These are phyloP conservation scores for Eretmochelys imbricata DNA, from an alignment of 2,113 vertebrate genomes.

Conservation along the genomic window DNA sequence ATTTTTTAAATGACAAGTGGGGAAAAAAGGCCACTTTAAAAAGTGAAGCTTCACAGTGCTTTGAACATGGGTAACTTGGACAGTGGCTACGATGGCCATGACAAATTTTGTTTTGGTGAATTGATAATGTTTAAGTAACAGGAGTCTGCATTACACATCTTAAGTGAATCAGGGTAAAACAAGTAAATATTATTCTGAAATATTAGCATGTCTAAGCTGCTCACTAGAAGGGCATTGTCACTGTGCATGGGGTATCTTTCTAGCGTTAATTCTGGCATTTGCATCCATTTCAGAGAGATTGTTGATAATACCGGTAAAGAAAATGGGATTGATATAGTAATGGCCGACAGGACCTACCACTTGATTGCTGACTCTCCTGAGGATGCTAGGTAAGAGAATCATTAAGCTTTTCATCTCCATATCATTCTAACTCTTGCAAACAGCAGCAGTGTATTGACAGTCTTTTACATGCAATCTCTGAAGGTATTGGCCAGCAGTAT, in stretches of 20 bases:
- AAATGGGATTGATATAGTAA: constrained; percentile 93
- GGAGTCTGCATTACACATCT: background rate
- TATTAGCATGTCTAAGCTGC: background rate
- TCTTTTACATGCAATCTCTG: background rate
- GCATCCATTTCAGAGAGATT: constrained; percentile 85
- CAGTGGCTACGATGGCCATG: background rate
- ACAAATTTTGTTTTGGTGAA: background rate
- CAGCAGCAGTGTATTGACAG: fast-evolving
- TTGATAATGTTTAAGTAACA: background rate
- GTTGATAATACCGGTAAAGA: constrained; percentile 94
- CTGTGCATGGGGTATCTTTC: background rate
- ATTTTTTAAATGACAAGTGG: background rate
- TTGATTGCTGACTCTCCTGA: constrained; percentile 96
- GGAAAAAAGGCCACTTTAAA: background rate
- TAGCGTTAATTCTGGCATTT: fast-evolving
- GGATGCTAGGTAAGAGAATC: constrained; percentile 89
- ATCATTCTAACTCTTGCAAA: background rate
- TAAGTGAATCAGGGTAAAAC: background rate
- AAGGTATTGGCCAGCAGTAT: background rate
- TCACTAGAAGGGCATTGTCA: background rate
- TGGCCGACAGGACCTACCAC: constrained; percentile 92
- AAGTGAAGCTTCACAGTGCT: background rate
- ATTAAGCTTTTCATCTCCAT: fast-evolving
- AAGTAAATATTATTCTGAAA: background rate
- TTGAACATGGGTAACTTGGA: background rate